A percentile compares a stretch with the other conserved stretches of the same genome.
phyloP scores from a whole-genome alignment of 2,888 invertebrate species.

The Stenurella melanura region DNA sequence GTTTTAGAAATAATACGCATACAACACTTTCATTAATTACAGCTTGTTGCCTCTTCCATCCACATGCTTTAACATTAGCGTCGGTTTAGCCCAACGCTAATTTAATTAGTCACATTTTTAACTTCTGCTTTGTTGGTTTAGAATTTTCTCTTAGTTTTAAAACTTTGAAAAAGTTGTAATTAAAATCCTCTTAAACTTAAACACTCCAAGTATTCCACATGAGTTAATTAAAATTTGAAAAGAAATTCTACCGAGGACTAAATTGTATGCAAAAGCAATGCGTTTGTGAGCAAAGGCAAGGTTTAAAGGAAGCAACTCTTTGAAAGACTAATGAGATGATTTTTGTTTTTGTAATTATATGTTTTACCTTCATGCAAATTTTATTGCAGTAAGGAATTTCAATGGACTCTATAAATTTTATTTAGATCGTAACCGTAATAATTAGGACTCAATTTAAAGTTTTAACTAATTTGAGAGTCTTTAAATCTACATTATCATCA shows the following conservation, averaged over 20 bases:
- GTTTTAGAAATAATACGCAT: conserved; percentile 23
- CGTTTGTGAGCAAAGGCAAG: conserved; percentile 22
- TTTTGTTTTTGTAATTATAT: conserved; percentile 14
- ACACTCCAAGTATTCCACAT: conserved; percentile 36
- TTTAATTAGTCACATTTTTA: conserved; percentile 40
- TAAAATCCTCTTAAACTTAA: conserved; percentile 41
- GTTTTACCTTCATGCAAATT: not conserved
- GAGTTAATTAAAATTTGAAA: conserved; percentile 41
- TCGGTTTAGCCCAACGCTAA: conserved; percentile 11
- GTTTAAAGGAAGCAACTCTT: not conserved
- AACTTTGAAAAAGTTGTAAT: conserved; percentile 34
- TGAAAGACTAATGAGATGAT: conserved; percentile 30
- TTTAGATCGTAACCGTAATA: not conserved
- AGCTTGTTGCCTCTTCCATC: conserved; percentile 15
- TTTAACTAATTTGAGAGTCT: not conserved
- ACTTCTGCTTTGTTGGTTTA: conserved; percentile 33
- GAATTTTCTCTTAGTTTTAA: conserved; percentile 3
- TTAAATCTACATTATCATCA: not conserved
- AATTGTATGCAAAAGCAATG: conserved; percentile 25
- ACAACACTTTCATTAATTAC: conserved; percentile 34
- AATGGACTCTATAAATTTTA: not conserved
- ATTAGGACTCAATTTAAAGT: conserved; percentile 3
- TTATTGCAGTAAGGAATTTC: not conserved
- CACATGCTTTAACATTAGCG: conserved; percentile 20
- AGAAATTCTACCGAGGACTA: conserved; percentile 10